Conservation (phyloP, 2,113 vertebrate species). For the Ascaphus truei region DNA sequence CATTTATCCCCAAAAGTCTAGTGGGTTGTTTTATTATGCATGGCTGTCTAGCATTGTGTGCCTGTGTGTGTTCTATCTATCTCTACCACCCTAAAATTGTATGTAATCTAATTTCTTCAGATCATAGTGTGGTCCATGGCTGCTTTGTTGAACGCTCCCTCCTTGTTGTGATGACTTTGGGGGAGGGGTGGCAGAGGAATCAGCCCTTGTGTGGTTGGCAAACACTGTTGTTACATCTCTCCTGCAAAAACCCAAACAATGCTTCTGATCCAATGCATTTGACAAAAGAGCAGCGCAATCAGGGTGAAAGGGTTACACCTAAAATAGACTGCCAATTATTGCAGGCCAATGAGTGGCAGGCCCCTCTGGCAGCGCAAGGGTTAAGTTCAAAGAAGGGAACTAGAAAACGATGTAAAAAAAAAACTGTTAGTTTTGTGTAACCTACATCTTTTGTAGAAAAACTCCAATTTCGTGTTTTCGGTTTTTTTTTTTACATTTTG, state of each 20-base stretch:
- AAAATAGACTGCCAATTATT: too few relatives aligned
- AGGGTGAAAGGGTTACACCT: too few relatives aligned
- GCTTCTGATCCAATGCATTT: too few relatives aligned
- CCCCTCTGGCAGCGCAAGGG: too few relatives aligned
- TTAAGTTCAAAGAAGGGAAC: too few relatives aligned
- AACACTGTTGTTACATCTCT: not conserved
- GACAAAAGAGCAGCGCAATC: too few relatives aligned
- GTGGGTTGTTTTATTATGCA: not conserved
- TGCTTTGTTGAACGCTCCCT: conserved; percentile 43
- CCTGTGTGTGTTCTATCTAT: not conserved
- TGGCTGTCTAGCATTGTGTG: not conserved
- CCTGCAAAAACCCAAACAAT: not conserved
- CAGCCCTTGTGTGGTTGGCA: not conserved
- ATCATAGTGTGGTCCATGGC: not conserved
- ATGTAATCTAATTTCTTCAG: not conserved
- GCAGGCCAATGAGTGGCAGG: too few relatives aligned
- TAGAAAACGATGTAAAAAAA: too few relatives aligned
- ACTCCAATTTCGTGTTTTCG: too few relatives aligned
- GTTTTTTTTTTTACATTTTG: too few relatives aligned
- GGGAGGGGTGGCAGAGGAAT: conserved; percentile 17
- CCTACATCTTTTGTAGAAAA: too few relatives aligned
- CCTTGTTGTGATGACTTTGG: conserved; percentile 45
- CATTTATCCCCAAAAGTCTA: conserved; percentile 20
- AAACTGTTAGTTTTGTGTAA: too few relatives aligned
- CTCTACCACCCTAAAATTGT: not conserved